Conservation (phyloP, 1,140 invertebrate species). For the Neodiprion virginianus region DNA sequence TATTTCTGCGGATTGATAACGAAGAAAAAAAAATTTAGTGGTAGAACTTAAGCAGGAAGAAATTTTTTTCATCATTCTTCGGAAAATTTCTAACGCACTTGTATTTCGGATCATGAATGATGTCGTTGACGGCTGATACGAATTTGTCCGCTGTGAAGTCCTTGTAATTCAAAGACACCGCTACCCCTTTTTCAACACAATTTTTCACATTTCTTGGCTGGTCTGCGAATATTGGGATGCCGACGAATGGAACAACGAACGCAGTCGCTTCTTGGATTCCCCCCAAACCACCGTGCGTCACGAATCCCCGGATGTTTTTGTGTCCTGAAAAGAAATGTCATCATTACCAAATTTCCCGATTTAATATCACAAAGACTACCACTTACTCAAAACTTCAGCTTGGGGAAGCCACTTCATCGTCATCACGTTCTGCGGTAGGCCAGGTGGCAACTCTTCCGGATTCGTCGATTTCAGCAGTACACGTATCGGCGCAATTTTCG, state of each 20-base stretch:
- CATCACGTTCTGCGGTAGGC: conserved; percentile 31
- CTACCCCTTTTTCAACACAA: conserved; percentile 24
- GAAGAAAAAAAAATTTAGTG: no score
- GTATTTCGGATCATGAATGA: conserved; percentile 33
- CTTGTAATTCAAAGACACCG: conserved; percentile 23
- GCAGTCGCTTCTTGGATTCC: conserved; percentile 54
- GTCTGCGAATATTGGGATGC: conserved; percentile 45
- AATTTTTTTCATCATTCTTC: neutral
- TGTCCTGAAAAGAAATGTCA: conserved; percentile 40
- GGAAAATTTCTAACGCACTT: conserved; percentile 14
- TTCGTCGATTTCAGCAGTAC: conserved; percentile 44
- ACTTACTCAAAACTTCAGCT: conserved; percentile 44
- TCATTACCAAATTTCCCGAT: neutral
- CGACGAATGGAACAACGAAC: conserved; percentile 54
- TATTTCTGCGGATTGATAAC: neutral
- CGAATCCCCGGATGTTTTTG: conserved; percentile 48
- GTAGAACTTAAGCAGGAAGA: neutral
- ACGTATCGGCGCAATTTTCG: conserved; percentile 50
- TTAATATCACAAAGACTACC: neutral
- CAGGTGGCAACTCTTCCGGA: conserved; percentile 32
- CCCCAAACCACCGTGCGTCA: conserved; percentile 59
- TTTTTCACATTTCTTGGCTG: conserved; percentile 26
- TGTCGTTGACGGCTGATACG: conserved; percentile 25
- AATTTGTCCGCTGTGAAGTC: conserved; percentile 30
- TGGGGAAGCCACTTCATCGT: conserved; percentile 36